Percentiles rank a stretch among this genome's conserved stretches.
These are phyloP conservation scores for Petrocephalus microphthalmus DNA, from an alignment of 2,113 vertebrate species.

Conservation along the genomic window DNA sequence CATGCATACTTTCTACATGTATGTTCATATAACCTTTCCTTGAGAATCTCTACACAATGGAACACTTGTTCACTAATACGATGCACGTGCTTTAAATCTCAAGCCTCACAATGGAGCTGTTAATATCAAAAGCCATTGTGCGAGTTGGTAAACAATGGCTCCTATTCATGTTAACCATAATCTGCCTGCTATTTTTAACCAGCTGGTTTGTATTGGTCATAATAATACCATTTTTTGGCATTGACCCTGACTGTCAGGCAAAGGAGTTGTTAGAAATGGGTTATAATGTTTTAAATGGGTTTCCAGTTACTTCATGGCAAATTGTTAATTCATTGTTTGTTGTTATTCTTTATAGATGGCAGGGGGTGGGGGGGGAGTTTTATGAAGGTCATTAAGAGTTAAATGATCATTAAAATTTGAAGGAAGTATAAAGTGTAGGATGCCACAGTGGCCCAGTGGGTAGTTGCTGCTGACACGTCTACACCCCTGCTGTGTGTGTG, in stretches of 20 bases:
- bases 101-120: neutral
- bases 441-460: neutral
- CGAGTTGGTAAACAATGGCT: constrained; percentile 43
- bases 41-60: neutral
- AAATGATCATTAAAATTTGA: neutral
- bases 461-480: neutral
- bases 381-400: neutral
- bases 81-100: neutral
- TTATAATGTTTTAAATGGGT: neutral
- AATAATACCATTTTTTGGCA: constrained; percentile 43
- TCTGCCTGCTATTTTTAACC: constrained; percentile 52
- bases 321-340: neutral
- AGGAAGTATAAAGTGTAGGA: neutral
- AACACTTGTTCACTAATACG: neutral
- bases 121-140: constrained; percentile 32
- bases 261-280: constrained; percentile 20
- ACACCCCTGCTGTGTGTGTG: neutral
- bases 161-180: constrained; percentile 38
- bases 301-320: constrained; percentile 12
- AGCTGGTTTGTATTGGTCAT: constrained; percentile 34
- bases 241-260: constrained; percentile 44
- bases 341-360: neutral
- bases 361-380: neutral
- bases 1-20: neutral
- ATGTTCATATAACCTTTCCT: neutral